Conservation (phyloP, 1,140 invertebrate species). For the Prorops nasuta region DNA sequence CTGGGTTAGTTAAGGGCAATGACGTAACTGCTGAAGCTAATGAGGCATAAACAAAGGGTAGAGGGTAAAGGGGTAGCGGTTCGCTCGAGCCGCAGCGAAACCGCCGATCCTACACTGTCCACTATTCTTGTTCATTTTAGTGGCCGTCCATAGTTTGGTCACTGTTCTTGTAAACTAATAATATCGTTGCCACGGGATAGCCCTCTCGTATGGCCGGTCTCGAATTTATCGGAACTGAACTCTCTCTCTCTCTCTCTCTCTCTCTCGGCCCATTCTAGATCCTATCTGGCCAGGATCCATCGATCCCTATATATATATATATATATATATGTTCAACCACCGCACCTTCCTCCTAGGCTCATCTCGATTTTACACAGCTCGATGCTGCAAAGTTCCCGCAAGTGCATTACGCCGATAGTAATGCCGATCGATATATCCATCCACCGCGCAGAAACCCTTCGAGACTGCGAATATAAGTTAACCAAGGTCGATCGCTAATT, state of each 20-base stretch:
- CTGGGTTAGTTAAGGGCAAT: conserved; percentile 38
- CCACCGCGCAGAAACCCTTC: too few species aligned
- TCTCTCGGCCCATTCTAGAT: too few species aligned
- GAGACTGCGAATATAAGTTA: too few species aligned
- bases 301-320: too few species aligned
- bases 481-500: too few species aligned
- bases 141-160: conserved; percentile 37
- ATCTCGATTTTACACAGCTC: neutral
- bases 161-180: conserved; percentile 40
- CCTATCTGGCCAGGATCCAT: neutral
- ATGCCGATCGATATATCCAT: too few species aligned
- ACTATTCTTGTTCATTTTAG: conserved; percentile 29
- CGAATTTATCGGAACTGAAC: conserved; percentile 29
- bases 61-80: too few species aligned
- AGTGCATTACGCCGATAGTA: too few species aligned
- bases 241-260: too few species aligned
- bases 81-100: neutral
- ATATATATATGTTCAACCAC: too few species aligned
- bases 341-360: neutral
- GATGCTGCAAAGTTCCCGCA: too few species aligned
- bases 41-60: conserved; percentile 47
- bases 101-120: conserved; percentile 1
- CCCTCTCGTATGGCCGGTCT: conserved; percentile 32
- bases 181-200: conserved; percentile 29
- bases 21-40: conserved; percentile 42